Evolutionary conservation across 2,113 vertebrate species (phyloP).

Genomic region (Sceloporus tristichus): DNA sequence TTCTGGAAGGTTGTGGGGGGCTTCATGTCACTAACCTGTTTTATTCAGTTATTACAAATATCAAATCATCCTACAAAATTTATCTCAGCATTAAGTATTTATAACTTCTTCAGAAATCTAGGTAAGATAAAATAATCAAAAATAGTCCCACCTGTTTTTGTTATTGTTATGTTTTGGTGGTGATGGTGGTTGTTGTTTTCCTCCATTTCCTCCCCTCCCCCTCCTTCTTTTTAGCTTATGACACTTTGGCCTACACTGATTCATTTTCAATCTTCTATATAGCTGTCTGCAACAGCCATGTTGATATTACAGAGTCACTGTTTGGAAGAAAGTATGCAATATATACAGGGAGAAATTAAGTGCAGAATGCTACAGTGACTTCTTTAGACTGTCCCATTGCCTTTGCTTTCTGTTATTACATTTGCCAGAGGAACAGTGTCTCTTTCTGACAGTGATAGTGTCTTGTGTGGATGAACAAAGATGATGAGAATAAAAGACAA

Average conservation of each 20-base stretch:
- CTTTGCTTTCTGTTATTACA: conserved; percentile 42
- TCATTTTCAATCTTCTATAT: conserved; percentile 14
- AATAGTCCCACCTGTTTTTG: background rate
- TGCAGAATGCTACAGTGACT: conserved; percentile 18
- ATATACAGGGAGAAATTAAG: conserved; percentile 38
- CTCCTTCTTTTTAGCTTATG: background rate
- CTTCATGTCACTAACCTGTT: too few species aligned
- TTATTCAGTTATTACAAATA: too few species aligned
- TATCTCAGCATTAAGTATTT: background rate
- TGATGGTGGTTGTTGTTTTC: too few species aligned
- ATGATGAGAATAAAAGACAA: conserved; percentile 43
- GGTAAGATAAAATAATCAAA: background rate
- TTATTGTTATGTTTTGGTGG: too few species aligned
- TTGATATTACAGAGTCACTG: conserved; percentile 25
- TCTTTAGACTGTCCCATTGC: conserved; percentile 21
- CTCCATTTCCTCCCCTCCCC: background rate
- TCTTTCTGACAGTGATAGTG: conserved; percentile 16
- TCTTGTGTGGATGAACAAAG: background rate
- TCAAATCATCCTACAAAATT: background rate
- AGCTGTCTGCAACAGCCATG: background rate
- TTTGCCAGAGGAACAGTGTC: conserved; percentile 20
- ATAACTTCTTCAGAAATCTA: background rate
- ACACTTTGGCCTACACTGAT: background rate
- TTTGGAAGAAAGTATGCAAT: conserved; percentile 39
- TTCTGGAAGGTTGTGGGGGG: too few species aligned